Conservation (phyloP, 2,797 vertebrate genomes). For the Parambassis ranga region DNA sequence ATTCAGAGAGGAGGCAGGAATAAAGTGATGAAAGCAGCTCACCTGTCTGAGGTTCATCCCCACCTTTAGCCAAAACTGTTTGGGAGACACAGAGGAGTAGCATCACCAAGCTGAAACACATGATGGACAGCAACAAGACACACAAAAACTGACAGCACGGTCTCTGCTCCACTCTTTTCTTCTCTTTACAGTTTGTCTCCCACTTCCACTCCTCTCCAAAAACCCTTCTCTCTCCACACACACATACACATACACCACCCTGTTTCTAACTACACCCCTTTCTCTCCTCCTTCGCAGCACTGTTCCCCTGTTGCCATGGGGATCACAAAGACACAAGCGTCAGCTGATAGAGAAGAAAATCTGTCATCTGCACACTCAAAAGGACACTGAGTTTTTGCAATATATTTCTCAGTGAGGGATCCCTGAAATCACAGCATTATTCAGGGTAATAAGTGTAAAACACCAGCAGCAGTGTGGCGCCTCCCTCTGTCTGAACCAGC, state of each 20-base stretch:
- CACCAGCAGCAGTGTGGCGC: conserved; percentile 28
- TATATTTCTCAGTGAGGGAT: background rate
- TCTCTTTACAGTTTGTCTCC: conserved; percentile 35
- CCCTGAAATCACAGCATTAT: background rate
- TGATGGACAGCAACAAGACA: conserved; percentile 31
- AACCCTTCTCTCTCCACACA: conserved; percentile 20
- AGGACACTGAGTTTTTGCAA: background rate
- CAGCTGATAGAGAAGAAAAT: conserved; percentile 37
- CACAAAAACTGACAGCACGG: background rate
- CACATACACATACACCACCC: conserved; percentile 39
- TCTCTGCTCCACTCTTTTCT: conserved; percentile 14
- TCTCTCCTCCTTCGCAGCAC: conserved; percentile 62
- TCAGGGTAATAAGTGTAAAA: background rate
- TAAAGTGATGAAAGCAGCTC: conserved; percentile 33
- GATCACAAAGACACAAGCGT: conserved; percentile 49
- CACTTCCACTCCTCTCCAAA: conserved; percentile 38
- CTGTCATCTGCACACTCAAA: background rate
- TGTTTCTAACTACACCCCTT: conserved; percentile 58
- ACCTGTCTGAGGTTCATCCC: conserved; percentile 69
- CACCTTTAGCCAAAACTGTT: conserved; percentile 44
- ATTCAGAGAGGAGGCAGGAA: background rate
- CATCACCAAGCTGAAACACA: conserved; percentile 60
- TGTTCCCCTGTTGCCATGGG: conserved; percentile 58
- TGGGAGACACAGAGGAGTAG: conserved; percentile 62
- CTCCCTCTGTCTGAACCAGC: conserved; percentile 43